Conservation (phyloP, 1,140 invertebrate genomes). For the Anadara kagoshimensis region DNA sequence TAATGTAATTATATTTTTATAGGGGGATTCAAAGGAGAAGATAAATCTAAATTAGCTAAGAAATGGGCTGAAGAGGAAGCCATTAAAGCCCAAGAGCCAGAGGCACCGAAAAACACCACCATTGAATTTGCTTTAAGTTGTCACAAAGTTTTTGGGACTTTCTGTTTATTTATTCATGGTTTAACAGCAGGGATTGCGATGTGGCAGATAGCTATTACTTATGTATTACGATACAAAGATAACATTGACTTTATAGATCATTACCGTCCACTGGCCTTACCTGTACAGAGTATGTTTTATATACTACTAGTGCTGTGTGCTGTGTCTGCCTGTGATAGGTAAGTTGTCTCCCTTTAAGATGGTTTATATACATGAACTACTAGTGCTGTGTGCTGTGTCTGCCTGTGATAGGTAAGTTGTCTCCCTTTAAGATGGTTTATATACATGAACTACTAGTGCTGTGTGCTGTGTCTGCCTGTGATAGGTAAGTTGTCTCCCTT, state of each 20-base stretch:
- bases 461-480: slow-evolving; percentile 63
- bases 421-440: slow-evolving; percentile 51
- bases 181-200: slow-evolving; percentile 62
- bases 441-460: slow-evolving; percentile 61
- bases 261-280: slow-evolving; percentile 60
- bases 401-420: slow-evolving; percentile 64
- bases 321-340: slow-evolving; percentile 67
- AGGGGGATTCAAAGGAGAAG: slow-evolving; percentile 65
- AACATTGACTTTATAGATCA: slow-evolving; percentile 60
- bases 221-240: slow-evolving; percentile 46
- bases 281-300: slow-evolving; percentile 65
- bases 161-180: slow-evolving; percentile 67
- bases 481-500: slow-evolving; percentile 55
- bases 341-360: slow-evolving; percentile 35
- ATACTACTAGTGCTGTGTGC: slow-evolving; percentile 62
- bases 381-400: slow-evolving; percentile 63
- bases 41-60: slow-evolving; percentile 57
- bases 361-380: slow-evolving; percentile 62
- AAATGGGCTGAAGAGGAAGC: slow-evolving; percentile 51
- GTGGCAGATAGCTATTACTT: slow-evolving; percentile 65
- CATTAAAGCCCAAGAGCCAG: slow-evolving; percentile 40
- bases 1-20: slow-evolving; percentile 15
- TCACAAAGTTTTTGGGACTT: slow-evolving; percentile 57
- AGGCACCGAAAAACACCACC: slow-evolving; percentile 51
- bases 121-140: slow-evolving; percentile 63